Conservation (phyloP, 1,140 invertebrate species). For the Nymphalis io region DNA sequence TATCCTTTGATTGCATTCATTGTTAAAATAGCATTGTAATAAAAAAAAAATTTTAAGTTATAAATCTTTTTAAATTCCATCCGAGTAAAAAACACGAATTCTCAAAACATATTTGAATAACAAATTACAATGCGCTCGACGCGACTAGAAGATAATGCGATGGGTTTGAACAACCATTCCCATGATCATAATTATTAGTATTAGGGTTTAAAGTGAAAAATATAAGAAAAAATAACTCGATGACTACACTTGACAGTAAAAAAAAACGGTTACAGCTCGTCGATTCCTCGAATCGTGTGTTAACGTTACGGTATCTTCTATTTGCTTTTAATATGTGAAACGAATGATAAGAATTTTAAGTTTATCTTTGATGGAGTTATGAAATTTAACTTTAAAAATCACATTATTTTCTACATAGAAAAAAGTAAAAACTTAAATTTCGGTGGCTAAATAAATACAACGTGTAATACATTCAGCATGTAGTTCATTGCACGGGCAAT, state of each 20-base stretch:
- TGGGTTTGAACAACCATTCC: slow-evolving; percentile 35
- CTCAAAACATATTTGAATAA: slow-evolving; percentile 52
- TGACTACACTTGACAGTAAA: not conserved
- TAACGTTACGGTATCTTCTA: slow-evolving; percentile 7
- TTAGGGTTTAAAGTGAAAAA: slow-evolving; percentile 5
- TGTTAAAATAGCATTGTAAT: too few species aligned
- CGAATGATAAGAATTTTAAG: slow-evolving; percentile 6
- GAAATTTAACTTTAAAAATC: not conserved
- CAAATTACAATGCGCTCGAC: slow-evolving; percentile 47
- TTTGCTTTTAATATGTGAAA: slow-evolving; percentile 3
- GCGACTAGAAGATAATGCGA: slow-evolving; percentile 46
- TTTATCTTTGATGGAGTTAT: not conserved
- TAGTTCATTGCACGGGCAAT: slow-evolving; percentile 45
- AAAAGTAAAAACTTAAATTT: not conserved
- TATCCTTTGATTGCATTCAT: too few species aligned
- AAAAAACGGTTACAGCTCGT: not conserved
- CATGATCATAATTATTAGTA: slow-evolving; percentile 30
- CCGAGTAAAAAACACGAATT: slow-evolving; percentile 41
- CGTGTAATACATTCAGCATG: slow-evolving; percentile 1
- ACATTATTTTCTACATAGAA: not conserved
- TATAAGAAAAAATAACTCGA: not conserved
- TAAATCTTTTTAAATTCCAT: slow-evolving; percentile 30
- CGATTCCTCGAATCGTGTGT: not conserved
- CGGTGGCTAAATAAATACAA: not conserved
- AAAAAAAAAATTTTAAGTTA: not conserved